Evolutionary conservation across 1,140 invertebrate genomes (phyloP), one percentile per base, ranked within the genome.

Genomic region (Archegozetes longisetosus): DNA sequence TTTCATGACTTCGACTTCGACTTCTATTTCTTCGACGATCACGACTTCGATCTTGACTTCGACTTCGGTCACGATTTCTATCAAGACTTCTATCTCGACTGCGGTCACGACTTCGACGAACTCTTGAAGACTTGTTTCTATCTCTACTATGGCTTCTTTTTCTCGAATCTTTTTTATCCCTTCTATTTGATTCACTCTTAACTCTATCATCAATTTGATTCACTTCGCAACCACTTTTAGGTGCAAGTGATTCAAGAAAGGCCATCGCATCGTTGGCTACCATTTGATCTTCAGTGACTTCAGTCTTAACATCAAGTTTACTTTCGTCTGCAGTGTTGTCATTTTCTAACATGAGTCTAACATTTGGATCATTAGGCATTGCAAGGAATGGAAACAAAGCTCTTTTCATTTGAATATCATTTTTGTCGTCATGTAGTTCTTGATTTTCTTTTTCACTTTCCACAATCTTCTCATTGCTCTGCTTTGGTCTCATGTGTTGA

Each of bases 361-460:
- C 70, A 27, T 66, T 66, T 3, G 78, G 78, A 63, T 91, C 82
- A 78, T 98, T 91, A 6, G 92, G 86, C 52, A 96, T 75, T 0
- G 90, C 87, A 27, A 98, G 73, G 20, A 83, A 89, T 52, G 93
- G 94, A 75, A 92, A 92, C 68, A 89, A 84, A 57, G 77, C 72
- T 48, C 83, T 80, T 49, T 91, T 73, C n/a, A 58, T 47, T 3
- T 63, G 54, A 54, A 63, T 24, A 53, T 69, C 61, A 53, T 62
- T 29, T 32, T 62, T 52, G 13, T 65, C 47, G 62, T 57, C 59
- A 61, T 71, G 72, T 6, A 70, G 71, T 58, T 49, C 64, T 55
- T 46, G 40, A 51, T 62, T 49, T 46, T 61, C 47, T 53, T 60
- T 54, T n/a, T 59, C 54, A n/a, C 28, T 53, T 9, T 60, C 27